Base-by-base conservation (phyloP, 2,888 invertebrate genomes). In the Philhelius pedissequus region DNA sequence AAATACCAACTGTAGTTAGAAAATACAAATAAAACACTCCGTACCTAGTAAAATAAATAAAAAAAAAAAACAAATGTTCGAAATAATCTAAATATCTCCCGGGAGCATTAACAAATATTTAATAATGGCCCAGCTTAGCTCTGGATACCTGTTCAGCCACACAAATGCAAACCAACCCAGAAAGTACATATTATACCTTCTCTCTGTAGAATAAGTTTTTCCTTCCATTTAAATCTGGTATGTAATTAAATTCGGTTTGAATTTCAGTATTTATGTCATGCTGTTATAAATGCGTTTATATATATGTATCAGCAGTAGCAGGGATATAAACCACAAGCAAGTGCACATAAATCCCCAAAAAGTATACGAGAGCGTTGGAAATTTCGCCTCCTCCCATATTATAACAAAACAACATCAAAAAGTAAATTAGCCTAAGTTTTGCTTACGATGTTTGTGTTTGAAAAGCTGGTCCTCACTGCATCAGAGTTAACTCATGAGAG, bases 351-450 rank as follows among this genome's bases (percentile, higher is more conserved):
- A 62, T 66, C 35, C 32, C 35, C 0, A 32, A n/a, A 13, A 4
- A 3, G 4, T 38, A 5, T 7, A 15, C 0, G 38, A 13, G 22
- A 40, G 5, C 11, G 27, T 22, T 3, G 15, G 38, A 15, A 40
- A 25, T 60, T 40, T 6, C 25, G 5, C 35, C 43, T 43, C 35
- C 54, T 64, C 30, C 35, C 54, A 77, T 9, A 13, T 35, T 56
- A 43, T 58, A 83, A 56, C 54, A 30, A n/a, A 83, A 32, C 58
- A 82, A 66, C 60, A 48, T 52, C 74, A 74, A 78, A 58, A 48
- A 78, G 48, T 78, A 54, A 74, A 78, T 69, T 73, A 68, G 27
- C 69, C 56, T 64, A 62, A 64, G 68, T 52, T 70, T 27, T 32
- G 25, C 20, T 22, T 56, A n/a, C 18, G 25, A 35, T 73, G 30